Percentiles rank a stretch among this genome's conserved stretches.
These are phyloP conservation scores for Acrossocheilus wenchowensis DNA, from an alignment of 2,797 vertebrate genomes.

Conservation along the genomic window DNA sequence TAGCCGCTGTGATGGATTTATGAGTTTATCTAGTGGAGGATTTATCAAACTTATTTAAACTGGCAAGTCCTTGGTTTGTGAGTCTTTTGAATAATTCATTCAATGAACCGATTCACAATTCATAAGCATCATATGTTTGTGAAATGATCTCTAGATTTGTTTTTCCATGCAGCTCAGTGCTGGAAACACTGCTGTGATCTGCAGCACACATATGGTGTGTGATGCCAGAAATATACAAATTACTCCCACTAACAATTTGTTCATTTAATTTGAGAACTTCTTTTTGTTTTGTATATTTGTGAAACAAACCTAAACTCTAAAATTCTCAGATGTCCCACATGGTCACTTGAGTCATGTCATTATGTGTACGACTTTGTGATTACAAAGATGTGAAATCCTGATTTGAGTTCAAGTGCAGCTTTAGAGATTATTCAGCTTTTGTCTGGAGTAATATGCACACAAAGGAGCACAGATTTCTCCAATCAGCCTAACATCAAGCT, in stretches of 20 bases:
- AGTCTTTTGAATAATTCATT: background rate
- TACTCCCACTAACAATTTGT: background rate
- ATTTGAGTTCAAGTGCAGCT: slow-evolving; percentile 9
- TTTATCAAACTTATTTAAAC: background rate
- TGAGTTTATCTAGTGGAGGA: background rate
- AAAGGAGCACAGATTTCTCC: slow-evolving; percentile 7
- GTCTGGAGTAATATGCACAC: background rate
- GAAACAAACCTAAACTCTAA: background rate
- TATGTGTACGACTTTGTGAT: background rate
- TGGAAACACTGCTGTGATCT: background rate
- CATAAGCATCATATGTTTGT: background rate
- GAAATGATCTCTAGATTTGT: background rate
- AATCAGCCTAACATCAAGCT: slow-evolving; percentile 15
- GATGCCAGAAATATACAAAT: background rate
- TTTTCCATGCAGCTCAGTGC: slow-evolving; percentile 3
- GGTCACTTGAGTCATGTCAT: background rate
- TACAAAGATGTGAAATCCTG: background rate
- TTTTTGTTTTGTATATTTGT: background rate
- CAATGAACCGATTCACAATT: background rate
- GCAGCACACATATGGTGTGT: background rate
- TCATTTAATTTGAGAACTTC: background rate
- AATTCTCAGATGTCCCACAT: background rate
- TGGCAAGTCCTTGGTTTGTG: background rate
- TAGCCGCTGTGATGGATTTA: background rate
- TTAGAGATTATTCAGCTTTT: slow-evolving; percentile 22